These are phyloP conservation scores for Cryptotermes secundus DNA, from an alignment of 1,140 invertebrate genomes.

Conservation along the genomic window DNA sequence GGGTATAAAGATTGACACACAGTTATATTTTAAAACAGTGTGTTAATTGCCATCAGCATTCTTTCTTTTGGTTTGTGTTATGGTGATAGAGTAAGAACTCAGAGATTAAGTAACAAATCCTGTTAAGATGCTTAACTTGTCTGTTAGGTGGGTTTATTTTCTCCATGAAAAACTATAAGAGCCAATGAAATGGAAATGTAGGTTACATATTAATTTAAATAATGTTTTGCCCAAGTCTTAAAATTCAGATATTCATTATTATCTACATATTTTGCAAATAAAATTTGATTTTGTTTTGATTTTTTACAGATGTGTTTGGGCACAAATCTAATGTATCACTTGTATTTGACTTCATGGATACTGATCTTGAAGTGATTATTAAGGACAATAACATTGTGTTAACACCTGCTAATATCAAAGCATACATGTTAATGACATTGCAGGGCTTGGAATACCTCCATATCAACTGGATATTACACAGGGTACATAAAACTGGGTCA, in stretches of 20 bases:
- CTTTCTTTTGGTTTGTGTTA: too few species aligned
- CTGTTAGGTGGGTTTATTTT: too few species aligned
- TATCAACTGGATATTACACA: slow-evolving; percentile 94
- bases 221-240: neutral
- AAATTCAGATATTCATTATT: slow-evolving; percentile 32
- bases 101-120: too few species aligned
- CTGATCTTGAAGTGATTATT: slow-evolving; percentile 93
- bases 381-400: slow-evolving; percentile 86
- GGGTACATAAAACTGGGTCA: slow-evolving; percentile 53
- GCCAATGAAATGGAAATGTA: too few species aligned
- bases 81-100: too few species aligned
- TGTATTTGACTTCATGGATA: slow-evolving; percentile 99
- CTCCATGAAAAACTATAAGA: too few species aligned
- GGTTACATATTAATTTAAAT: too few species aligned
- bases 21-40: too few species aligned
- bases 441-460: slow-evolving; percentile 96
- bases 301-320: slow-evolving; percentile 89
- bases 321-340: slow-evolving; percentile 97
- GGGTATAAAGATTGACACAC: slow-evolving; percentile 46
- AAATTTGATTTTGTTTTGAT: slow-evolving; percentile 22
- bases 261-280: neutral
- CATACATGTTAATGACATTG: slow-evolving; percentile 93
- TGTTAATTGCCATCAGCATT: too few species aligned
- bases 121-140: too few species aligned
- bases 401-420: slow-evolving; percentile 91